Evolutionary conservation across 2,797 vertebrate species (phyloP).

Genomic region (Parauchenoglanis ngamensis): DNA sequence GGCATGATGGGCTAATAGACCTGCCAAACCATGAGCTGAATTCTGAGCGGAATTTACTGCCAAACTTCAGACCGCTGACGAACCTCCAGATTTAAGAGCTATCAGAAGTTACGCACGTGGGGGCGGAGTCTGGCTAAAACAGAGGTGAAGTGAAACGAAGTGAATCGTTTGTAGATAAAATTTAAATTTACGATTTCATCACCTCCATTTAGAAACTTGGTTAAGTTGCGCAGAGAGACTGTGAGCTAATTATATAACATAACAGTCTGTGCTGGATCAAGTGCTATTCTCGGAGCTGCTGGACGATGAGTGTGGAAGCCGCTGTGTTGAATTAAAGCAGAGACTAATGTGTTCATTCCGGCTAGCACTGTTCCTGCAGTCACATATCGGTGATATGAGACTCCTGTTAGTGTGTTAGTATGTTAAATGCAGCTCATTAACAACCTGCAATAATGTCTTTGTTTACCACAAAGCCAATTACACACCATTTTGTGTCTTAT

Average conservation of each 20-base stretch:
- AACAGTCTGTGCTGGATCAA: not conserved
- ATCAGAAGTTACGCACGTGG: not conserved
- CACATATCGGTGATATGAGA: not conserved
- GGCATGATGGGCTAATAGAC: conserved; percentile 35
- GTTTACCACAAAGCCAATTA: conserved; percentile 2
- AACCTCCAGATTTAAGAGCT: too few species aligned
- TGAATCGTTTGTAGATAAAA: too few species aligned
- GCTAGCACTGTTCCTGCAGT: not conserved
- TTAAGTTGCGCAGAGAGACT: too few species aligned
- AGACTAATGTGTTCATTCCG: not conserved
- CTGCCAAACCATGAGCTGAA: conserved; percentile 10
- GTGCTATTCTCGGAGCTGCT: not conserved
- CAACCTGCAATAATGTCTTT: not conserved
- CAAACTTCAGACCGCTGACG: too few species aligned
- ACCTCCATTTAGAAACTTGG: too few species aligned
- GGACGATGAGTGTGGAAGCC: not conserved
- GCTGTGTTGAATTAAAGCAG: not conserved
- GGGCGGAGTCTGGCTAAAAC: not conserved
- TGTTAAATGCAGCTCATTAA: not conserved
- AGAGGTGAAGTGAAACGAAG: too few species aligned
- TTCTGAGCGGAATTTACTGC: not conserved
- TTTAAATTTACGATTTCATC: too few species aligned
- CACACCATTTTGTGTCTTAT: not conserved
- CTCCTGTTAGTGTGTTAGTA: not conserved
- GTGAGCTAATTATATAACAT: not conserved